Conservation (phyloP, 1,140 invertebrate species). For the Notospermus geniculatus region DNA sequence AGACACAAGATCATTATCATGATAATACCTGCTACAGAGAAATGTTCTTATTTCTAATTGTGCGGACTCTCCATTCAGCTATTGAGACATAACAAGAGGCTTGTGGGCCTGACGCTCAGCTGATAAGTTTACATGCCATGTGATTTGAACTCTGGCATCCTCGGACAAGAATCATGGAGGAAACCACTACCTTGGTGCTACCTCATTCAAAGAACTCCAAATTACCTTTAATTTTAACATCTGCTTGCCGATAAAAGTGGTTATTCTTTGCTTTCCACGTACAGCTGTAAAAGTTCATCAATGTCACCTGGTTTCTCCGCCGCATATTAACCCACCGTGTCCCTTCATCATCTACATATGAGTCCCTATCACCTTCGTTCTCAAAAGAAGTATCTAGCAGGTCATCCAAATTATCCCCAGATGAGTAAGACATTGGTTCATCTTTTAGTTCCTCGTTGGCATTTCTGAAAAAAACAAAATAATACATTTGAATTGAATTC, state of each 20-base stretch:
- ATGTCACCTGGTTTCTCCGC: slow-evolving; percentile 49
- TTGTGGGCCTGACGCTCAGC: too few species aligned
- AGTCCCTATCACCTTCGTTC: not conserved
- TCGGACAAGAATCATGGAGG: not conserved
- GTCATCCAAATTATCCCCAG: not conserved
- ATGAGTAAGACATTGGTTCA: slow-evolving; percentile 45
- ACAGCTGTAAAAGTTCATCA: slow-evolving; percentile 59
- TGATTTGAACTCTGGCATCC: too few species aligned
- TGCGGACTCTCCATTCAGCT: too few species aligned
- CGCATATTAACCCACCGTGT: slow-evolving; percentile 49
- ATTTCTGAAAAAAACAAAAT: slow-evolving; percentile 60
- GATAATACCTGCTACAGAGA: too few species aligned
- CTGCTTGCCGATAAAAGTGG: slow-evolving; percentile 84
- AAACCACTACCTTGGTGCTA: not conserved
- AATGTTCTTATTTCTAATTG: too few species aligned
- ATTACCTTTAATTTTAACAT: slow-evolving; percentile 74
- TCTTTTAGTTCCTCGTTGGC: slow-evolving; percentile 65
- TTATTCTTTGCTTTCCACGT: slow-evolving; percentile 66
- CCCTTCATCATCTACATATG: slow-evolving; percentile 52
- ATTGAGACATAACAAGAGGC: too few species aligned
- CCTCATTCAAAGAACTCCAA: too few species aligned
- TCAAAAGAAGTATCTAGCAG: not conserved
- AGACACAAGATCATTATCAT: too few species aligned
- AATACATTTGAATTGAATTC: too few species aligned
- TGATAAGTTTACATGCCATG: too few species aligned